These are phyloP conservation scores for Macrosteles quadrilineatus DNA, from an alignment of 1,140 invertebrate species.

Conservation along the genomic window DNA sequence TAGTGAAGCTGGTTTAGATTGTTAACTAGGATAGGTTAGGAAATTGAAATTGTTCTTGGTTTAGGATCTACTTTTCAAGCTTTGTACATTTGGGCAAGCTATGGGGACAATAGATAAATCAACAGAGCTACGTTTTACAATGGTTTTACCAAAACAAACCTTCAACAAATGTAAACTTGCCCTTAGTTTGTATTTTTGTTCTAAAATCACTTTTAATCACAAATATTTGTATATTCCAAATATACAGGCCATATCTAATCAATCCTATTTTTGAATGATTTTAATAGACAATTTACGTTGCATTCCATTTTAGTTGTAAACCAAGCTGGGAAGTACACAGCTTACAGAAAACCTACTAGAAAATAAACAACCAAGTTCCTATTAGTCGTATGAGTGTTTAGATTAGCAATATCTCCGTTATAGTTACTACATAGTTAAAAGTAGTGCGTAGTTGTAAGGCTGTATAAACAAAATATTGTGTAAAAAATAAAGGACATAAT, in stretches of 20 bases:
- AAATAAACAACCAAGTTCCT: constrained; percentile 17
- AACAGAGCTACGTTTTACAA: too few species aligned
- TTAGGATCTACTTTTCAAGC: too few species aligned
- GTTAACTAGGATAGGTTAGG: too few species aligned
- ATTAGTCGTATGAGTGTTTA: constrained; percentile 18
- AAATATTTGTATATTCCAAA: not conserved
- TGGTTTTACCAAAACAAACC: too few species aligned
- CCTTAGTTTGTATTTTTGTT: too few species aligned
- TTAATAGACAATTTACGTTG: not conserved
- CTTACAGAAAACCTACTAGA: not conserved
- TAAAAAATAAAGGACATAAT: not conserved
- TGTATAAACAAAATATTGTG: not conserved
- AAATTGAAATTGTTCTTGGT: too few species aligned
- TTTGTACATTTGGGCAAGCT: too few species aligned
- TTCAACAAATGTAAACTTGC: too few species aligned
- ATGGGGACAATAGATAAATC: too few species aligned
- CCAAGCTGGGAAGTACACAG: not conserved
- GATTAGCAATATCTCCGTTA: constrained; percentile 19
- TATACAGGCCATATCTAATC: not conserved
- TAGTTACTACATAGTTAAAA: not conserved
- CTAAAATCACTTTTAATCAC: not conserved
- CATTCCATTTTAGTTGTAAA: not conserved
- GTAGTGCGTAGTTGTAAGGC: not conserved
- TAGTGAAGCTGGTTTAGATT: too few species aligned
- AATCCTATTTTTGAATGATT: not conserved